Evolutionary conservation across 2,888 invertebrate genomes (phyloP).

Genomic region (Phyllotreta striolata): DNA sequence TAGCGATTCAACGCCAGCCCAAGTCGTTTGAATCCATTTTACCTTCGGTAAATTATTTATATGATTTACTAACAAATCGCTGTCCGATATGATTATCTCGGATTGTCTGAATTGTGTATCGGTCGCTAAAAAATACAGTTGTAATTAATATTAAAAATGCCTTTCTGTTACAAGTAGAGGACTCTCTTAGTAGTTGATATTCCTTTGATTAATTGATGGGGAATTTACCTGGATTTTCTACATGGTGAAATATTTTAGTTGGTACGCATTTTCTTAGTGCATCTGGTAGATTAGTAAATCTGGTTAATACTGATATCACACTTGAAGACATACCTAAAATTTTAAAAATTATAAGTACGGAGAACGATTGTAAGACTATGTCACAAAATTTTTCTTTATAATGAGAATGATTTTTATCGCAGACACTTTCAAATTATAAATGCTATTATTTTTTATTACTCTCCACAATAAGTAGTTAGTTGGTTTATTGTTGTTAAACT

Average conservation of each 20-base stretch:
- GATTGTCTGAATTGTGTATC: conserved; percentile 50
- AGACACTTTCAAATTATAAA: no score
- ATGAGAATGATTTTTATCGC: no score
- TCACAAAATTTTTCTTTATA: conserved; percentile 3
- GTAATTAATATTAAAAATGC: neutral
- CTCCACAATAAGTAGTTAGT: no score
- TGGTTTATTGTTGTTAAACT: no score
- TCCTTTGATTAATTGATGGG: no score
- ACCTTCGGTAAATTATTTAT: conserved; percentile 55
- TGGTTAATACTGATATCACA: conserved; percentile 37
- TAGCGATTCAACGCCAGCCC: conserved; percentile 61
- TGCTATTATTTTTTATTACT: no score
- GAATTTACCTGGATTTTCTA: conserved; percentile 36
- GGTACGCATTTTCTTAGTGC: conserved; percentile 35
- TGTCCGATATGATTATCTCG: conserved; percentile 60
- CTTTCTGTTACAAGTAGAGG: neutral
- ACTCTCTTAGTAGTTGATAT: neutral
- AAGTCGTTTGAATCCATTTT: conserved; percentile 63
- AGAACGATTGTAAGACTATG: neutral
- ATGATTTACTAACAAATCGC: conserved; percentile 57
- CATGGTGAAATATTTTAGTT: conserved; percentile 33
- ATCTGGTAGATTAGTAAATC: conserved; percentile 29
- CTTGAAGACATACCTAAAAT: conserved; percentile 23
- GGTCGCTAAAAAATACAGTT: conserved; percentile 28
- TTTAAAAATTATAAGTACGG: neutral